A percentile compares a stretch with the other conserved stretches of the same genome.
Evolutionary conservation across 1,140 invertebrate species (phyloP).

Genomic region (Platyscapa corneri): DNA sequence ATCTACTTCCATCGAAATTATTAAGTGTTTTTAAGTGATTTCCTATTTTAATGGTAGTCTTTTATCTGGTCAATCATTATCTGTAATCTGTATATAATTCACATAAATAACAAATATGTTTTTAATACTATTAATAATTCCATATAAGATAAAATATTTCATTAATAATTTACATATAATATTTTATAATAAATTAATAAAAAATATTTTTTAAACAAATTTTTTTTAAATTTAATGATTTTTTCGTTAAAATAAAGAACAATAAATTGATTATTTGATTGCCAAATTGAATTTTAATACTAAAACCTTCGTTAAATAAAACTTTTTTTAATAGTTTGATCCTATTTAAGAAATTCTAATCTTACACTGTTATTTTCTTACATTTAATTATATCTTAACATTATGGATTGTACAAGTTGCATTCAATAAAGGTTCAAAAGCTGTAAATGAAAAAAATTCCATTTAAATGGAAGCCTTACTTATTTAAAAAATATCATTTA

Average conservation of each 20-base stretch:
- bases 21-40: not conserved
- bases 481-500: too few relatives aligned
- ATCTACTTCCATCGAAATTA: not conserved
- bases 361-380: too few relatives aligned
- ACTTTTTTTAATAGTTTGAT: too few relatives aligned
- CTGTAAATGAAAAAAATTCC: too few relatives aligned
- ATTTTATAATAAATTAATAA: not conserved
- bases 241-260: not conserved
- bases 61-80: not conserved
- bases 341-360: too few relatives aligned
- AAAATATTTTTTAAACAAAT: not conserved
- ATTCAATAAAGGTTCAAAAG: not conserved
- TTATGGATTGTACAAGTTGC: too few relatives aligned
- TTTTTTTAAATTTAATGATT: not conserved
- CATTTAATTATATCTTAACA: too few relatives aligned
- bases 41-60: not conserved
- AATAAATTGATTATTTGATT: not conserved
- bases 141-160: not conserved
- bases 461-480: too few relatives aligned
- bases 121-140: conserved; percentile 7
- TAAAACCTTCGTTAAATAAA: too few relatives aligned
- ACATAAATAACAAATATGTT: not conserved
- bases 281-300: too few relatives aligned
- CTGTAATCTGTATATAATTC: not conserved
- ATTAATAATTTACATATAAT: not conserved